These are phyloP conservation scores for Ectropis crepuscularia DNA, from an alignment of 2,888 invertebrate species.

Conservation along the genomic window DNA sequence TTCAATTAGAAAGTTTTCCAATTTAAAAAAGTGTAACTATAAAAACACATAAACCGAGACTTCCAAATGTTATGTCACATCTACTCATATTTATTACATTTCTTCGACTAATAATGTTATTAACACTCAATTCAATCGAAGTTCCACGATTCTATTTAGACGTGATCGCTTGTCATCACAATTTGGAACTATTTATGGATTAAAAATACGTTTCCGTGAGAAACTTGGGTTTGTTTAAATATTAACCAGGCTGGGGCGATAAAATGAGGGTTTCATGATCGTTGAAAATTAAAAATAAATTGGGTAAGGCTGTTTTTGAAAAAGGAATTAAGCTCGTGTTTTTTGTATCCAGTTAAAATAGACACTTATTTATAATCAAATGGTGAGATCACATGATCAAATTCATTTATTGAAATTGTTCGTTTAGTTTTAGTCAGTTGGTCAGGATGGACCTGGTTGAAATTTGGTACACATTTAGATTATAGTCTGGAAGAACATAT, in stretches of 20 bases:
- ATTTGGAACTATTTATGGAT: slow-evolving; percentile 33
- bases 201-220: slow-evolving; percentile 24
- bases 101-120: slow-evolving; percentile 21
- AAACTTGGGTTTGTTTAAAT: slow-evolving; percentile 16
- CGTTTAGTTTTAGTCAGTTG: too few species aligned
- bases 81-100: slow-evolving; percentile 6
- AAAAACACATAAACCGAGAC: slow-evolving; percentile 5
- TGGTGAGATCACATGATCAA: background rate
- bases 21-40: slow-evolving; percentile 3
- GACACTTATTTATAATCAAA: background rate
- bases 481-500: too few species aligned
- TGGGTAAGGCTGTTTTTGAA: background rate
- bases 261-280: slow-evolving; percentile 15
- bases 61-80: slow-evolving; percentile 14
- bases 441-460: too few species aligned
- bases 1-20: slow-evolving; percentile 6
- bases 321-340: background rate
- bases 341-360: background rate
- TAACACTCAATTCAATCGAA: slow-evolving; percentile 41
- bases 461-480: too few species aligned
- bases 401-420: too few species aligned
- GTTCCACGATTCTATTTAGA: slow-evolving; percentile 35
- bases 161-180: slow-evolving; percentile 38
- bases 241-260: slow-evolving; percentile 11
- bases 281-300: slow-evolving; percentile 23